Conservation (phyloP, 2,888 invertebrate genomes). For the Idaea aversata region DNA sequence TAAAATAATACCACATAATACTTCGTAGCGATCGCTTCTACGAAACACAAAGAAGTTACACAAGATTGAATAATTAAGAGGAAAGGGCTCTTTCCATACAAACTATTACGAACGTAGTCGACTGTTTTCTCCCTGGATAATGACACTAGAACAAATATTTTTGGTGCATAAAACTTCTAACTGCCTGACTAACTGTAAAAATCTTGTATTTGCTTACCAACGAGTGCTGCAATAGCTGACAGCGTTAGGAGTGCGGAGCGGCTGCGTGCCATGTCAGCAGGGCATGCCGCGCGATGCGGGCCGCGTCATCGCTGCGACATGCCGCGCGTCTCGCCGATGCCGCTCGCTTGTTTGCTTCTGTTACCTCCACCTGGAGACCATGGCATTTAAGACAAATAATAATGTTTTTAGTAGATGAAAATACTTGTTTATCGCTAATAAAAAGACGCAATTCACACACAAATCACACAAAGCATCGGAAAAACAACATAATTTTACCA, state of each 20-base stretch:
- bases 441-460: no score
- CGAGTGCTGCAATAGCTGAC: conserved; percentile 74
- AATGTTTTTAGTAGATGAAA: conserved; percentile 4
- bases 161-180: no score
- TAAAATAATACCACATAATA: not conserved
- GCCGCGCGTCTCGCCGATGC: conserved; percentile 43
- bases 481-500: not conserved
- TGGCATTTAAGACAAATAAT: not conserved
- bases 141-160: no score
- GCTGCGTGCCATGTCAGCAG: conserved; percentile 78
- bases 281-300: conserved; percentile 69
- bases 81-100: no score
- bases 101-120: no score
- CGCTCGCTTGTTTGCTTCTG: conserved; percentile 28
- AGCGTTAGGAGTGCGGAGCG: conserved; percentile 75
- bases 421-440: not conserved
- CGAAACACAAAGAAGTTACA: not conserved
- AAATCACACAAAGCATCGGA: no score
- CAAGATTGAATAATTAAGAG: not conserved
- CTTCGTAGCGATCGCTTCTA: not conserved
- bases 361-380: conserved; percentile 34
- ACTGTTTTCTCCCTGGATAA: no score
- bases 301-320: conserved; percentile 72
- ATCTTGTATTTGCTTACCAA: conserved; percentile 46
- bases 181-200: not conserved